These are phyloP conservation scores for Cantharis nigra DNA, from an alignment of 2,888 invertebrate genomes.

Conservation along the genomic window DNA sequence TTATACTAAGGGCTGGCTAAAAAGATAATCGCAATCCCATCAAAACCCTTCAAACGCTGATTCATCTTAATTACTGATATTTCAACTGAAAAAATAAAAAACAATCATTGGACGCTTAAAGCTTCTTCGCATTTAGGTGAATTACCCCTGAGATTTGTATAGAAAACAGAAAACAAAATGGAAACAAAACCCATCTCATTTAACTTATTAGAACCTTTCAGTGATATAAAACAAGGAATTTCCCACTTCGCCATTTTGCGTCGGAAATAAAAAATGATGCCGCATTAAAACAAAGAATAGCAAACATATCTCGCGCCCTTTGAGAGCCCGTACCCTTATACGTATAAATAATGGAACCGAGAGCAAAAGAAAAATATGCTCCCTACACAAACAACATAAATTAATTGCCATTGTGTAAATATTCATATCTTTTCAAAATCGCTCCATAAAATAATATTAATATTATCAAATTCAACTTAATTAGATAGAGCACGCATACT, in stretches of 20 bases:
- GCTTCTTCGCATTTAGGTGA: neutral
- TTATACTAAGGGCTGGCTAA: conserved; percentile 3
- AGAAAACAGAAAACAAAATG: conserved; percentile 1
- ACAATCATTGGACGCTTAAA: neutral
- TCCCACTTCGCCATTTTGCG: neutral
- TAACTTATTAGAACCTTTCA: conserved; percentile 8
- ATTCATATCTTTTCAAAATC: neutral
- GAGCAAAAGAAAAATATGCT: neutral
- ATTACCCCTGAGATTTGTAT: neutral
- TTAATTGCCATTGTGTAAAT: neutral
- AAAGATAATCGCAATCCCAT: neutral
- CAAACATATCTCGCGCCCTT: conserved; percentile 9
- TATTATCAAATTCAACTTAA: conserved; percentile 13
- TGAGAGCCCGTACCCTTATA: conserved; percentile 8
- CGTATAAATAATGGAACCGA: neutral
- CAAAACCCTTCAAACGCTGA: neutral
- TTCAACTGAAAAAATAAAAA: neutral
- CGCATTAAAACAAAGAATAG: conserved; percentile 11
- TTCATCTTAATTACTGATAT: neutral
- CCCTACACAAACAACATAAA: neutral
- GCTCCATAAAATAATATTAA: conserved; percentile 6
- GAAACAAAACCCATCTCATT: conserved; percentile 15
- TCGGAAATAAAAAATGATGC: conserved; percentile 6
- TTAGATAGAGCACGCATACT: conserved; percentile 23
- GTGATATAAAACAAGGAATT: conserved; percentile 10